Conservation (phyloP, 2,797 vertebrate species). For the Microtus agrestis region DNA sequence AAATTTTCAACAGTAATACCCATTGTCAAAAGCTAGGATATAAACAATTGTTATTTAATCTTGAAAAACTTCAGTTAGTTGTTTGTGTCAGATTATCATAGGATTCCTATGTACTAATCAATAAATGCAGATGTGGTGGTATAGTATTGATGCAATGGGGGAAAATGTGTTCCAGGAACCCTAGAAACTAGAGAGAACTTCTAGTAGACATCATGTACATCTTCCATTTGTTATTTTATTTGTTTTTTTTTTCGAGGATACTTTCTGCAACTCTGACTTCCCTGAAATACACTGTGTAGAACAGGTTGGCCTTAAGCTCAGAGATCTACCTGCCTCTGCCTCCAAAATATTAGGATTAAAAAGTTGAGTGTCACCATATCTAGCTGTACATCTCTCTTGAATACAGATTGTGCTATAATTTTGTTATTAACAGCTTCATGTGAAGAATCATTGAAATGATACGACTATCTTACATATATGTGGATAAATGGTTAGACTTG, state of each 20-base stretch:
- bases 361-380: no score
- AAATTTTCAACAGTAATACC: background rate
- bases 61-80: background rate
- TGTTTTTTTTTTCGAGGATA: background rate
- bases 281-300: background rate
- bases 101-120: background rate
- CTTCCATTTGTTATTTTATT: background rate
- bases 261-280: background rate
- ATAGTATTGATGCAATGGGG: background rate
- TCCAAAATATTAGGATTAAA: background rate
- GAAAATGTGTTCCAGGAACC: background rate
- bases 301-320: fast-evolving
- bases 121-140: background rate
- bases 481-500: background rate
- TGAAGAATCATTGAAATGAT: background rate
- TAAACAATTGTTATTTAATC: background rate
- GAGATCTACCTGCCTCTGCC: background rate
- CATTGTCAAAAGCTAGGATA: background rate
- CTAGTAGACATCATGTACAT: background rate
- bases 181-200: background rate
- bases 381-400: background rate
- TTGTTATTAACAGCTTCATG: background rate
- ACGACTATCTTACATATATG: background rate
- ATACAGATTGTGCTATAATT: background rate
- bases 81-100: background rate